Evolutionary conservation across 2,888 invertebrate species (phyloP).

Genomic region (Frankliniella intonsa): DNA sequence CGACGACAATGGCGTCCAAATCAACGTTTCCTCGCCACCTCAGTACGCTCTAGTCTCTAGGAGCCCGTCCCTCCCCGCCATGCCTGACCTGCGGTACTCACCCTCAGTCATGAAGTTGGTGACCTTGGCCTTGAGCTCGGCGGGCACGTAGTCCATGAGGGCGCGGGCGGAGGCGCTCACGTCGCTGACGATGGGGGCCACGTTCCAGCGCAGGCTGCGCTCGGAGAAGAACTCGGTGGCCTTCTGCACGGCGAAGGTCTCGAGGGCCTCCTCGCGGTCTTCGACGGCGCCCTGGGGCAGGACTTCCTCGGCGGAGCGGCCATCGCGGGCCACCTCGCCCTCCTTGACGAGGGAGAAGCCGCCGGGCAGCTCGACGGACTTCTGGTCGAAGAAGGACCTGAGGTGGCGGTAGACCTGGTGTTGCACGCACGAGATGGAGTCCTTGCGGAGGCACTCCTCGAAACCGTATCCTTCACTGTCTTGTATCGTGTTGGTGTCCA

Average conservation of each 20-base stretch:
- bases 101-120: conserved; percentile 55
- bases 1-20: conserved; percentile 13
- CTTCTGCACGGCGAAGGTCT: conserved; percentile 54
- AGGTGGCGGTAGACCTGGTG: conserved; percentile 53
- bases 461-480: conserved; percentile 38
- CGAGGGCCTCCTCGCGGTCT: conserved; percentile 53
- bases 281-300: conserved; percentile 51
- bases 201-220: conserved; percentile 52
- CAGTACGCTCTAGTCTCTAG: background rate
- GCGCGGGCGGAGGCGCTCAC: conserved; percentile 47
- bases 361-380: conserved; percentile 53
- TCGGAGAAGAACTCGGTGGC: conserved; percentile 54
- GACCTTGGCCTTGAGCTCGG: conserved; percentile 53
- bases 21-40: background rate
- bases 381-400: conserved; percentile 55
- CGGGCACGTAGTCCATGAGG: conserved; percentile 53
- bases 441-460: conserved; percentile 56
- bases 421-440: conserved; percentile 62
- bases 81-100: conserved; percentile 38
- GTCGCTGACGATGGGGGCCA: conserved; percentile 46
- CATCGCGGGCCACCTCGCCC: conserved; percentile 38
- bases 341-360: conserved; percentile 52
- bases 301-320: conserved; percentile 46
- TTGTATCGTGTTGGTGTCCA: conserved; percentile 10
- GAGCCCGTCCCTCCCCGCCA: background rate